Evolutionary conservation across 2,797 vertebrate genomes (phyloP), one percentile per base, ranked within the genome.

Genomic region (Lutra lutra): DNA sequence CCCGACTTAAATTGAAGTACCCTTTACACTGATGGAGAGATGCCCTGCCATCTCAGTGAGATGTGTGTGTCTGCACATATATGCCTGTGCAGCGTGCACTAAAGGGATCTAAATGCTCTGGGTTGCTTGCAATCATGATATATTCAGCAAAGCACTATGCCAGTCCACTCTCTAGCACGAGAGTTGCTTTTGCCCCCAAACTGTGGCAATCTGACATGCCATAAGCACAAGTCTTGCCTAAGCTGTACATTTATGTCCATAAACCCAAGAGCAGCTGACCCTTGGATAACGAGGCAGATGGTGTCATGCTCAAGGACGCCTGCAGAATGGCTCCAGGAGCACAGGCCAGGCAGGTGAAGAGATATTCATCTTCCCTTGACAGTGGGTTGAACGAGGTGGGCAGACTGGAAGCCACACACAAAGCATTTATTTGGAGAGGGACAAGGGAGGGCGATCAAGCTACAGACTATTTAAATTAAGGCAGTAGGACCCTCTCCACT

Each of bases 381-480:
- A 93, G 89, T 93, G 90, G 98, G 97, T 96, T 97, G 96, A 98
- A 96, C 89, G 97, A 97, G 84, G 64, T 95, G 89, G 97, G 86
- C 96, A 95, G 97, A 96, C 95, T 92, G 95, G 95, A 98, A 97
- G 94, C 90, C 94, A 92, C 98, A 97, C 98, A 96, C 98, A 97
- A 98, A 98, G 98, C 98, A 85, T 98, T 98, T 98, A 98, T 98
- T 94, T 97, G 97, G 96, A 90, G 85, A 97, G 92, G 68, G 72
- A 93, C 93, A 96, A 97, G 96, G 97, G 94, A 97, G 98, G 95
- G 92, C 95, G 97, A 97, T 98, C 94, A 98, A 98, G 98, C 97
- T 98, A 97, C 91, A 98, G 97, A 92, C 98, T 98, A 98, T 97
- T 97, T 98, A 96, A 98, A 91, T 97, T 70, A 86, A 96, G 72